A percentile compares a stretch with the other conserved stretches of the same genome.
Evolutionary conservation across 2,888 invertebrate species (phyloP).

Genomic region (Archaeoteleia sp.): DNA sequence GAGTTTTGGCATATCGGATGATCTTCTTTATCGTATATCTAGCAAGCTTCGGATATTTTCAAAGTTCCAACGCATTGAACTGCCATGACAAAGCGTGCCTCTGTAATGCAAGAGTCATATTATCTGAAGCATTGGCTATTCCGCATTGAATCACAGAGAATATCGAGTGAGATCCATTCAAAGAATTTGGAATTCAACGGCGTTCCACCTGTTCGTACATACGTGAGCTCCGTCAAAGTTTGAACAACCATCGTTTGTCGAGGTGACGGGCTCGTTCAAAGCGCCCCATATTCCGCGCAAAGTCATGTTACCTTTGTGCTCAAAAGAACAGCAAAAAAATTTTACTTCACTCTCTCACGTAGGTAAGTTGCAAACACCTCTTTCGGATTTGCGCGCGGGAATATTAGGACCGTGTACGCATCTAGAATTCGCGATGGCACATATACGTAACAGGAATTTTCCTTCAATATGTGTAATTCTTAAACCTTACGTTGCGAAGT

Average conservation of each 20-base stretch:
- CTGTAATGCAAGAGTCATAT: constrained; percentile 46
- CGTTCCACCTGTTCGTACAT: constrained; percentile 44
- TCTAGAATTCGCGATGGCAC: constrained; percentile 20
- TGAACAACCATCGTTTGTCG: constrained; percentile 51
- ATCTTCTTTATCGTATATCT: constrained; percentile 25
- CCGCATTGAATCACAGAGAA: constrained; percentile 42
- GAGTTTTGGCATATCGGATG: too few species aligned
- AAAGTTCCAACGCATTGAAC: constrained; percentile 40
- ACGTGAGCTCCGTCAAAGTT: constrained; percentile 44
- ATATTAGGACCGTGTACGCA: constrained; percentile 31
- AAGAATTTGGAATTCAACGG: constrained; percentile 52
- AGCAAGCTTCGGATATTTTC: constrained; percentile 27
- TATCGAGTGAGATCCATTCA: constrained; percentile 45
- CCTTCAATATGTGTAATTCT: constrained; percentile 6
- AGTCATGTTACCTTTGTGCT: constrained; percentile 45
- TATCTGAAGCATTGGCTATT: constrained; percentile 47
- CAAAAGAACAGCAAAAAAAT: constrained; percentile 29
- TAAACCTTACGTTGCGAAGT: neutral
- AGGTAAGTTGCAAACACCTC: constrained; percentile 33
- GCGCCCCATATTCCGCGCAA: constrained; percentile 27
- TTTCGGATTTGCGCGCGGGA: constrained; percentile 35
- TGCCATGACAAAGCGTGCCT: constrained; percentile 30
- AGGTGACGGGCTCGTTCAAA: constrained; percentile 42
- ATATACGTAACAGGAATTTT: constrained; percentile 15
- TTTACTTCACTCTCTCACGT: constrained; percentile 32